A percentile compares a stretch with the other conserved stretches of the same genome.
Evolutionary conservation across 2,888 invertebrate genomes (phyloP).

Genomic region (Dendrolimus houi): DNA sequence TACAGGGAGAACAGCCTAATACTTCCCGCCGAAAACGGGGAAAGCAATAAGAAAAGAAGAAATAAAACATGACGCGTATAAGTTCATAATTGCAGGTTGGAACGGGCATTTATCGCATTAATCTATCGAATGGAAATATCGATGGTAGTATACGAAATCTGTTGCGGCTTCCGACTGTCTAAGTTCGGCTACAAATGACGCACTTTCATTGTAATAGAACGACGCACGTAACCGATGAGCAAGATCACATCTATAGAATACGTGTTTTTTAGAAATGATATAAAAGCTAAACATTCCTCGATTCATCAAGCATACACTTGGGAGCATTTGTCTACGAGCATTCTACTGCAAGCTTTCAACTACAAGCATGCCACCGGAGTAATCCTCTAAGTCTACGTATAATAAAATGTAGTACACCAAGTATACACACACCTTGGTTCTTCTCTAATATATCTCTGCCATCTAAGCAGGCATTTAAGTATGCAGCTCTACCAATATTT

Average conservation of each 20-base stretch:
- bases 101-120: conserved; percentile 45
- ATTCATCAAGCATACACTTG: not conserved
- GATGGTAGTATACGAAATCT: not conserved
- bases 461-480: too few species aligned
- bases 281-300: not conserved
- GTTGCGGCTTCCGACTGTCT: not conserved
- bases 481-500: too few species aligned
- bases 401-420: too few species aligned
- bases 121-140: not conserved
- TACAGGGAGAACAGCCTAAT: not conserved
- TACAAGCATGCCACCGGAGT: too few species aligned
- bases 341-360: too few species aligned
- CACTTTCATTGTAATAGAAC: not conserved
- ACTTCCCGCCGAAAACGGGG: not conserved
- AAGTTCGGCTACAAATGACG: not conserved
- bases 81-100: conserved; percentile 49
- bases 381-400: too few species aligned
- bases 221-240: not conserved
- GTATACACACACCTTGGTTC: too few species aligned
- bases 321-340: too few species aligned
- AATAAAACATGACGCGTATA: conserved; percentile 23
- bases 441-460: too few species aligned
- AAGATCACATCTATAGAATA: not conserved
- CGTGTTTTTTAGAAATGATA: not conserved
- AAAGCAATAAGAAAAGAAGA: not conserved